Evolutionary conservation across 2,888 invertebrate species (phyloP).

Genomic region (Xiphydria camelus): DNA sequence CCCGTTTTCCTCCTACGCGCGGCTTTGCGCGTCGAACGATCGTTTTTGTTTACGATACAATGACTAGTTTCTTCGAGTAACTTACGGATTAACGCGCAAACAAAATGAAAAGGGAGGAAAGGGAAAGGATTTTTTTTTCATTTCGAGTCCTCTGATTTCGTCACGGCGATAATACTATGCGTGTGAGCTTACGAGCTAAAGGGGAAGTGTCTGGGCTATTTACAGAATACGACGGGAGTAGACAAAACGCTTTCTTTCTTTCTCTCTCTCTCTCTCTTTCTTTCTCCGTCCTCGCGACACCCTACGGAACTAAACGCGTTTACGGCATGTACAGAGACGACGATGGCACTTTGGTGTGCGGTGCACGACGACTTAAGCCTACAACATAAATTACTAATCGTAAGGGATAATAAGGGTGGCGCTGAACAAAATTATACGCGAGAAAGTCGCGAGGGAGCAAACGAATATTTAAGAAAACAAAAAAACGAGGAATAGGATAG

Average conservation of each 20-base stretch:
- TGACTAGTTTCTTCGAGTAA: conserved; percentile 40
- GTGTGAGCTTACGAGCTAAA: not conserved
- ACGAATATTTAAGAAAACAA: no score
- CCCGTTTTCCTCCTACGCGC: conserved; percentile 23
- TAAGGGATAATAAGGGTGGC: conserved; percentile 8
- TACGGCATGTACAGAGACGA: no score
- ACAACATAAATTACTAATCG: conserved; percentile 22
- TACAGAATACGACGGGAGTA: no score
- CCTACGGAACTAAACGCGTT: no score
- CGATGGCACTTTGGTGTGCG: conserved; percentile 47
- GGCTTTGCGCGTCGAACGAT: conserved; percentile 8
- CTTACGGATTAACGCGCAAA: conserved; percentile 23
- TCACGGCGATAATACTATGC: conserved; percentile 9
- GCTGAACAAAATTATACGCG: conserved; percentile 7
- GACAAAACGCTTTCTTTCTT: no score
- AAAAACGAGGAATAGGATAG: no score
- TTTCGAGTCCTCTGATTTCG: not conserved
- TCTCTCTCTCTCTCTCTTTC: no score
- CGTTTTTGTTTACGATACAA: conserved; percentile 27
- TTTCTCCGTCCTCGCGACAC: no score
- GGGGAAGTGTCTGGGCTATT: conserved; percentile 1
- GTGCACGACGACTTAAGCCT: conserved; percentile 11
- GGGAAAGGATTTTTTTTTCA: conserved; percentile 1
- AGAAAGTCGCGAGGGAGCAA: no score
- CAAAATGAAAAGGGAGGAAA: conserved; percentile 2